Evolutionary conservation across 2,797 vertebrate genomes (phyloP), one percentile per base, ranked within the genome.

Genomic region (Sebastolobus alascanus): DNA sequence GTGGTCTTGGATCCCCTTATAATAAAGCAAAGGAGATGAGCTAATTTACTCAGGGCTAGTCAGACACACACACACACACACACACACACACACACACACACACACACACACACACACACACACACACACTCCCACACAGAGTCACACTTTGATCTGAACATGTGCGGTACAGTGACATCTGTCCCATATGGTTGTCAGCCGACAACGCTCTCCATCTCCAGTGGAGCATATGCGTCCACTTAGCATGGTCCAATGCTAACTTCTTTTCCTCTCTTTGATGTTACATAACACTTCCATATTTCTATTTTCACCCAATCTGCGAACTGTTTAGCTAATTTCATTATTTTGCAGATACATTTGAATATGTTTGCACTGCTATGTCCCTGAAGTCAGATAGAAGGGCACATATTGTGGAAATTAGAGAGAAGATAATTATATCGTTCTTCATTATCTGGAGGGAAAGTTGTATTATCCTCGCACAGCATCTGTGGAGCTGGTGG

Each of bases 111-210:
- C 79, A 65, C 68, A 75, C 76, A 68, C 84, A 82, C 67, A 52
- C 64, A 72, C 74, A 37, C 70, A 66, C 50, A 60, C 66, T 67
- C 52, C 38, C 54, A 58, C 25, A 31, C 37, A 71, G 1, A 66
- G 25, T 60, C 81, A 64, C 50, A 54, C 88, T 93, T 93, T 92
- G 92, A 94, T 93, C 77, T 80, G 56, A 67, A 35, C 43, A 58
- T 80, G 80, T 31, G 76, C 74, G 83, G 64, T 75, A 66, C 68
- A 65, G 77, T 79, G 31, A 75, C 87, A 83, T 90, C 86, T 86
- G 80, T 85, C 80, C 86, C 89, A 87, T 85, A 82, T 89, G 91
- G 82, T 77, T 54, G 66, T 77, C 79, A 80, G 79, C 72, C 75
- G n/a, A 74, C 76, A 66, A 68, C 14, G 31, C 75, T 82, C 68